phyloP scores from a whole-genome alignment of 2,113 vertebrate species.

The Hylia prasina region DNA sequence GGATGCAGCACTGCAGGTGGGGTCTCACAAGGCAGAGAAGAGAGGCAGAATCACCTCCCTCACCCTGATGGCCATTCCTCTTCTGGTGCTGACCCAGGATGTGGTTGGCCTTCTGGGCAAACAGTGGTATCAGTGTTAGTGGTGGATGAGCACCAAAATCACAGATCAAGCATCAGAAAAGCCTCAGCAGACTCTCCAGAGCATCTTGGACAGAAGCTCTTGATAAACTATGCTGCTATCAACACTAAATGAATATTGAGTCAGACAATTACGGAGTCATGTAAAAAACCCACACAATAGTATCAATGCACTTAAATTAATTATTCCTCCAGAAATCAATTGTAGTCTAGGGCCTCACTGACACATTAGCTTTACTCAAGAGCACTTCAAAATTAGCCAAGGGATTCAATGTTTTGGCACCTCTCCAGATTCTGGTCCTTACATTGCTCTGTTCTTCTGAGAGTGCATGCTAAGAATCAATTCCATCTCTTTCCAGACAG shows the following conservation, averaged over 20 bases:
- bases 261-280: background rate
- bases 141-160: background rate
- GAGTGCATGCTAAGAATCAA: background rate
- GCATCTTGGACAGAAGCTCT: background rate
- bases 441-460: background rate
- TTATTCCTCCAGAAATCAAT: conserved; percentile 15
- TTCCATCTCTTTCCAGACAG: background rate
- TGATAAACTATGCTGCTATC: background rate
- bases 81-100: background rate
- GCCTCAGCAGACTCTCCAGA: background rate
- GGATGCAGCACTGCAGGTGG: background rate
- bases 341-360: background rate
- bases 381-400: background rate
- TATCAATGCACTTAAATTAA: conserved; percentile 24
- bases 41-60: background rate
- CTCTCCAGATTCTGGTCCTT: background rate
- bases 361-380: background rate
- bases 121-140: background rate
- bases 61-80: background rate
- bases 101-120: background rate
- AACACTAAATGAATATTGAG: background rate
- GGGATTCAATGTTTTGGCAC: background rate
- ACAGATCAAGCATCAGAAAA: background rate
- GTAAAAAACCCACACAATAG: background rate
- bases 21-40: background rate